A percentile compares a stretch with the other conserved stretches of the same genome.
Evolutionary conservation across 2,797 vertebrate species (phyloP).

Genomic region (Hyperoplus immaculatus): DNA sequence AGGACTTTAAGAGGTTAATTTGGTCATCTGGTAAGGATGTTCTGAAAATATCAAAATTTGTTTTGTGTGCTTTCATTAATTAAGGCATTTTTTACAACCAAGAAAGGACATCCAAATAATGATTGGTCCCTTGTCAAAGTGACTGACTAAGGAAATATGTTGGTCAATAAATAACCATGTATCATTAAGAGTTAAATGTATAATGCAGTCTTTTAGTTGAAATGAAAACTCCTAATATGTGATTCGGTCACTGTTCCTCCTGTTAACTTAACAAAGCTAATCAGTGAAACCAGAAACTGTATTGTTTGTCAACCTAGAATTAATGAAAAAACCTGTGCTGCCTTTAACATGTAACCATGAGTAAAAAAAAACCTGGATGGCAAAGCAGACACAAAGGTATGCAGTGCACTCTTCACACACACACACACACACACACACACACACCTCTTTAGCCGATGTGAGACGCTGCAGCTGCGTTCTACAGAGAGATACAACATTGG

Average conservation of each 20-base stretch:
- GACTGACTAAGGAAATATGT: neutral
- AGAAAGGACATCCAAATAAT: neutral
- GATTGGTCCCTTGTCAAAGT: neutral
- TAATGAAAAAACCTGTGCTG: neutral
- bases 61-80: neutral
- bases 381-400: constrained; percentile 8
- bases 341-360: neutral
- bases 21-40: neutral
- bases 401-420: neutral
- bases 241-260: neutral
- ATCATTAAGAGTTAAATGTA: neutral
- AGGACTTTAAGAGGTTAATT: neutral
- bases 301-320: neutral
- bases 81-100: neutral
- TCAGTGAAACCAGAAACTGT: constrained; percentile 6
- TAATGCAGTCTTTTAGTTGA: neutral
- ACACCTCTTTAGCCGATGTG: constrained; percentile 6
- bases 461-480: constrained; percentile 53
- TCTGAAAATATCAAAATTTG: neutral
- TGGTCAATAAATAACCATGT: neutral
- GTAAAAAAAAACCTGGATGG: constrained; percentile 2
- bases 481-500: constrained; percentile 20
- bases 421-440: neutral
- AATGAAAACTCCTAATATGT: neutral
- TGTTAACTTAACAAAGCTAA: neutral